Percentiles rank a stretch among this genome's conserved stretches.
phyloP scores from a whole-genome alignment of 2,888 invertebrate genomes.

The Silvanus unidentatus region DNA sequence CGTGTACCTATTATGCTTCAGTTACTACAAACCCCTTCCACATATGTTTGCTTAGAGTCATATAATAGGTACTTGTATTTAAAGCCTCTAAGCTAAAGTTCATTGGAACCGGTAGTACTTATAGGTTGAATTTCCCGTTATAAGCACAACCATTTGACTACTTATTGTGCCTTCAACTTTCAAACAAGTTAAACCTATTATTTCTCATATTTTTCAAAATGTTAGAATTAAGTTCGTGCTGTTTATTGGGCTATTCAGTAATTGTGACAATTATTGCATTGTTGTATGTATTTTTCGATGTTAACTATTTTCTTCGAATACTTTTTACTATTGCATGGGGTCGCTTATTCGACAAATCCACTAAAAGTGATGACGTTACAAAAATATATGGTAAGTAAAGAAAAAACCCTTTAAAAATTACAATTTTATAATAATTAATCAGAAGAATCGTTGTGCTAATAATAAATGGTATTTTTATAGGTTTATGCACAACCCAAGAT shows the following conservation, averaged over 20 bases:
- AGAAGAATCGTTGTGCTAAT: too few species aligned
- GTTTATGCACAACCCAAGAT: conserved; percentile 78
- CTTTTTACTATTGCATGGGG: conserved; percentile 65
- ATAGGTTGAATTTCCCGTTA: too few species aligned
- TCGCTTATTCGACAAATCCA: conserved; percentile 63
- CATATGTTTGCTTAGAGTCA: too few species aligned
- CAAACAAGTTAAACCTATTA: conserved; percentile 52
- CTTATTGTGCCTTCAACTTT: too few species aligned
- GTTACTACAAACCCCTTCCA: too few species aligned
- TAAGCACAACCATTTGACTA: too few species aligned
- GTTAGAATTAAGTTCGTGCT: conserved; percentile 23
- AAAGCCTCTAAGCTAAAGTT: too few species aligned
- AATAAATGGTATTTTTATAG: conserved; percentile 43
- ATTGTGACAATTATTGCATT: conserved; percentile 45
- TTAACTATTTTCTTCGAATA: conserved; percentile 71
- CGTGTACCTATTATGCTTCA: too few species aligned
- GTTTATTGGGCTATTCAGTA: conserved; percentile 42
- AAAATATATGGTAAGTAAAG: conserved; percentile 64
- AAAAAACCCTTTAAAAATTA: not conserved
- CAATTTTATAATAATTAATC: not conserved
- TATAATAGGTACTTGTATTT: too few species aligned
- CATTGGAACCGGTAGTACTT: too few species aligned
- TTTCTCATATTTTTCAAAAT: conserved; percentile 88
- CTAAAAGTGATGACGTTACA: conserved; percentile 63
- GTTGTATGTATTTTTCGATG: conserved; percentile 69